Evolutionary conservation across 2,113 vertebrate species (phyloP).

Genomic region (Coregonus clupeaformis): DNA sequence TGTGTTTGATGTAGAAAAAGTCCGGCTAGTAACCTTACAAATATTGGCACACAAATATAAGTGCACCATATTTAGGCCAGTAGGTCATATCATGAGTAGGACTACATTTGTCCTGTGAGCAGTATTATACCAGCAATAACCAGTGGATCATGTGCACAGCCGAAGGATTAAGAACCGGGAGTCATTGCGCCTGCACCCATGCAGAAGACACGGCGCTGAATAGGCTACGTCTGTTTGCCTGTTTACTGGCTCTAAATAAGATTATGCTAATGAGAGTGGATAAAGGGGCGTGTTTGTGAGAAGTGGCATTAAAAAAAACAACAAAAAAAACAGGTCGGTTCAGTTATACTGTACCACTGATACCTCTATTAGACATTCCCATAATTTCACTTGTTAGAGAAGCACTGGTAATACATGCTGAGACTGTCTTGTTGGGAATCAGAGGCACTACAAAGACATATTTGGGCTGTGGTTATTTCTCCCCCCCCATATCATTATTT

Average conservation of each 20-base stretch:
- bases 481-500: conserved; percentile 67
- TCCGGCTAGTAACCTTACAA: no score
- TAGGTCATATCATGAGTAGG: no score
- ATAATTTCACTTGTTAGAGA: conserved; percentile 89
- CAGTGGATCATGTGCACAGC: background rate
- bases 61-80: no score
- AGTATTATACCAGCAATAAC: background rate
- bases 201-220: background rate
- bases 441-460: conserved; percentile 78
- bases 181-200: background rate
- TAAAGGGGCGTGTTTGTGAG: conserved; percentile 84
- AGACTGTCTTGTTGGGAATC: no score
- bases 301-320: conserved; percentile 89
- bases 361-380: conserved; percentile 94
- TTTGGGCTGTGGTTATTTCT: conserved; percentile 78
- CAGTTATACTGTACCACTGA: conserved; percentile 53
- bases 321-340: conserved; percentile 84
- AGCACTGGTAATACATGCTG: no score
- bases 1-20: background rate
- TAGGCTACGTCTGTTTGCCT: conserved; percentile 78
- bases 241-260: conserved; percentile 90
- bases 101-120: no score
- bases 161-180: background rate
- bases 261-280: conserved; percentile 90
- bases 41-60: no score